phyloP scores from a whole-genome alignment of 2,113 vertebrate species.

The Rhinogobius similis region DNA sequence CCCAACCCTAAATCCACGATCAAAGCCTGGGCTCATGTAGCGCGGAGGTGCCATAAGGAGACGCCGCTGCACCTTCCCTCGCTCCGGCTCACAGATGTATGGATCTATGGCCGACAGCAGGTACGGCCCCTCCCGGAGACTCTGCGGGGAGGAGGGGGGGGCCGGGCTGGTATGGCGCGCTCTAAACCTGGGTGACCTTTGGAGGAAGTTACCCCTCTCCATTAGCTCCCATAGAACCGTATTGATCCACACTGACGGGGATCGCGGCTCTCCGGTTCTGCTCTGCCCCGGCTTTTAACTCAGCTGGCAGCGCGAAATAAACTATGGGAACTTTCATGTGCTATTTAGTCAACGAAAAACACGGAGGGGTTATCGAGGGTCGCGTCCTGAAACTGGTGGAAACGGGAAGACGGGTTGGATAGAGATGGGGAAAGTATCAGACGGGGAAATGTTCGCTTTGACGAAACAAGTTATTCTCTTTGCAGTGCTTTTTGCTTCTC shows the following conservation, averaged over 20 bases:
- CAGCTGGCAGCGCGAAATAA: conserved; percentile 14
- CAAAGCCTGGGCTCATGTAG: background rate
- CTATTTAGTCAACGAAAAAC: background rate
- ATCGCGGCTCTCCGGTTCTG: conserved; percentile 34
- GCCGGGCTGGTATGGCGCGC: conserved; percentile 45
- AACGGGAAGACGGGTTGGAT: background rate
- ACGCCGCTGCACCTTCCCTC: background rate
- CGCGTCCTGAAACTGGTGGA: background rate
- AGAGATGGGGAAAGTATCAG: background rate
- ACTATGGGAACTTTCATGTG: background rate
- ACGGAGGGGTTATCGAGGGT: background rate
- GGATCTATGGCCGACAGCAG: conserved; percentile 8
- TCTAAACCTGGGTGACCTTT: conserved; percentile 38
- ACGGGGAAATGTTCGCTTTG: no score
- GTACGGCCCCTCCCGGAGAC: conserved; percentile 32
- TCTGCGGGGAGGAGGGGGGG: conserved; percentile 39
- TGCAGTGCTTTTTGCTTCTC: no score
- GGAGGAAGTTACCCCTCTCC: conserved; percentile 14
- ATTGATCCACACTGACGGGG: conserved; percentile 60
- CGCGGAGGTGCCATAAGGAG: background rate
- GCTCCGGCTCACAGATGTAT: conserved; percentile 4
- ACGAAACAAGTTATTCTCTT: no score
- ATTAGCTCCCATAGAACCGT: conserved; percentile 46
- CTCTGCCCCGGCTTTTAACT: conserved; percentile 36
- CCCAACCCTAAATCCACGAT: conserved; percentile 2